Percentiles rank a stretch among this genome's conserved stretches.
phyloP scores from a whole-genome alignment of 2,797 vertebrate species.

The Chanos chanos region DNA sequence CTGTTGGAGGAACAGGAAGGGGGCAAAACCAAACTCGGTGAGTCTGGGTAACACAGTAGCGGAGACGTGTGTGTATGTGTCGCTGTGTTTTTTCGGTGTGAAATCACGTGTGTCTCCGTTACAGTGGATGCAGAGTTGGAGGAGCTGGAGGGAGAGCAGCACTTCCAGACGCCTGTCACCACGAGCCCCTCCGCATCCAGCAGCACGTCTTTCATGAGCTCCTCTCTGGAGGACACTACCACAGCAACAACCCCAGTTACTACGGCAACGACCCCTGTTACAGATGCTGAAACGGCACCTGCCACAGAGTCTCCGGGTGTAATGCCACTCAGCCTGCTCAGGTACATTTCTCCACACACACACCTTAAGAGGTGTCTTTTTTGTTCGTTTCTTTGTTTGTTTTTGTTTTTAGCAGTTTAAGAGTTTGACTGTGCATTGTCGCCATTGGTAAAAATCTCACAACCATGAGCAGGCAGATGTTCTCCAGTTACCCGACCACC shows the following conservation, averaged over 20 bases:
- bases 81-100: constrained; percentile 2
- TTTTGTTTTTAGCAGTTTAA: constrained; percentile 4
- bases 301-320: constrained; percentile 93
- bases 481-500: constrained; percentile 98
- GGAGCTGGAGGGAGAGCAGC: constrained; percentile 81
- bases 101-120: neutral
- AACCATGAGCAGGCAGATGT: constrained; percentile 87
- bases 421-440: too few species aligned
- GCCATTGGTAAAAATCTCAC: too few species aligned
- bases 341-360: constrained; percentile 61
- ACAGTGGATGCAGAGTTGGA: constrained; percentile 83
- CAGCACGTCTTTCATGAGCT: constrained; percentile 99
- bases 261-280: constrained; percentile 90
- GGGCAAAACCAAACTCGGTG: constrained; percentile 80
- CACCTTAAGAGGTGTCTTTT: too few species aligned
- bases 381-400: constrained; percentile 6
- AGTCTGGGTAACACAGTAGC: neutral
- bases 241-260: constrained; percentile 94
- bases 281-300: constrained; percentile 92
- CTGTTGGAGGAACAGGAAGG: constrained; percentile 87
- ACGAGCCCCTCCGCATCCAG: constrained; percentile 97
- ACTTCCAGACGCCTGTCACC: constrained; percentile 93
- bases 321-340: constrained; percentile 95
- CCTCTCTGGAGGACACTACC: constrained; percentile 95
- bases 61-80: neutral